Base-by-base conservation (phyloP, 2,888 invertebrate genomes). In the Opisthograptis luteolata region DNA sequence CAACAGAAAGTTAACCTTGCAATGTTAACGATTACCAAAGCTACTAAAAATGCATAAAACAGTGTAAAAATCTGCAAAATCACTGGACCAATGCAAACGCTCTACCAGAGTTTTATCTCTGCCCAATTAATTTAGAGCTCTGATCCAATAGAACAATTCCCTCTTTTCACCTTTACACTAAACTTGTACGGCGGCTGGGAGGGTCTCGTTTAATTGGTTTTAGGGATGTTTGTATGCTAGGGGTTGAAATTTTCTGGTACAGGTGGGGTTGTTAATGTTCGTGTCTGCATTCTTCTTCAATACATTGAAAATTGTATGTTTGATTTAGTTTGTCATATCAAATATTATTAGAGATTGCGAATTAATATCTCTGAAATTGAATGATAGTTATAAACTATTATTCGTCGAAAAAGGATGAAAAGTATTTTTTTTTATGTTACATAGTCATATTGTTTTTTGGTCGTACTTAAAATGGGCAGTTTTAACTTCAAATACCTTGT, bases 251-350 rank as follows among this genome's bases (percentile, higher is more conserved):
- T 61, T 50, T 63, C 69, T 60, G 58, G 6, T 62, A 73, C 72
- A 77, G 78, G 76, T 79, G 62, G 60, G 51, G 60, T 48, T 67
- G 50, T 61, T 49, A 72, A 69, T 75, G 76, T 46, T 60, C 49
- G 66, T 73, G 60, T 62, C 79, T 50, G 15, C 58, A 68, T 52
- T 50, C 58, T 56, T 69, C 66, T 64, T 65, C 59, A 66, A 58
- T 58, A 54, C 59, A 66, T 14, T 7, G n/a, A n/a, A n/a, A n/a
- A n/a, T n/a, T n/a, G n/a, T n/a, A n/a, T n/a, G n/a, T n/a, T n/a
- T n/a, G n/a, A n/a, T n/a, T n/a, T n/a, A n/a, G n/a, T n/a, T n/a
- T n/a, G n/a, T n/a, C n/a, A n/a, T n/a, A n/a, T n/a, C n/a, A n/a
- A n/a, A n/a, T n/a, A n/a, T n/a, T n/a, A n/a, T n/a, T n/a, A n/a